Conservation (phyloP, 2,888 invertebrate species). For the Apotomis betuletana region DNA sequence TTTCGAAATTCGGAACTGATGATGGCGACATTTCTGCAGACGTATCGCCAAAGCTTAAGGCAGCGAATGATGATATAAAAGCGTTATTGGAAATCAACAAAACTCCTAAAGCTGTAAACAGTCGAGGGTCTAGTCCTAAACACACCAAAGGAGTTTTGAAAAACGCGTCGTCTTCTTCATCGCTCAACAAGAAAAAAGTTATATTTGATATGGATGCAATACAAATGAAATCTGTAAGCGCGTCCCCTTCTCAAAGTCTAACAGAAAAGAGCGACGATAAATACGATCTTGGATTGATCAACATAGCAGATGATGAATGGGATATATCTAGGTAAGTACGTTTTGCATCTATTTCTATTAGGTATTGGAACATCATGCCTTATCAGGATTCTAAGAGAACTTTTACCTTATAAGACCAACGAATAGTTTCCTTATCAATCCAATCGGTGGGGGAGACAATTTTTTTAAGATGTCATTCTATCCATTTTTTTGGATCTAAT, state of each 20-base stretch:
- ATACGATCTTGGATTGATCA: constrained; percentile 68
- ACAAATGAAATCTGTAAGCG: constrained; percentile 80
- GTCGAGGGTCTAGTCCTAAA: constrained; percentile 54
- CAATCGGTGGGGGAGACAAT: too few relatives aligned
- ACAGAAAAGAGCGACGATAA: constrained; percentile 74
- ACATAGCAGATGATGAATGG: constrained; percentile 80
- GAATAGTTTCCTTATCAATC: too few relatives aligned
- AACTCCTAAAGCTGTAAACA: constrained; percentile 61
- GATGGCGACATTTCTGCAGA: constrained; percentile 39
- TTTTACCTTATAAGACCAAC: too few relatives aligned
- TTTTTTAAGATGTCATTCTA: too few relatives aligned
- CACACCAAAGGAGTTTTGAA: constrained; percentile 84
- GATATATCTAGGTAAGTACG: constrained; percentile 78
- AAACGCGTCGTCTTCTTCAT: constrained; percentile 80
- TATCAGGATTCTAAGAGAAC: background rate
- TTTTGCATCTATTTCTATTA: background rate
- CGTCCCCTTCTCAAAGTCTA: constrained; percentile 78
- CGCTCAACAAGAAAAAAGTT: constrained; percentile 85
- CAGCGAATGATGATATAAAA: constrained; percentile 59
- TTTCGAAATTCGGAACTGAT: constrained; percentile 49
- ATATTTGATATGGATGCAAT: constrained; percentile 85
- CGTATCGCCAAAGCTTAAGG: constrained; percentile 44
- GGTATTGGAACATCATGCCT: too few relatives aligned
- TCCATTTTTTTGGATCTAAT: too few relatives aligned
- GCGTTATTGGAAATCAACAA: constrained; percentile 57